Evolutionary conservation across 1,140 invertebrate genomes (phyloP).

Genomic region (Heliothis virescens): DNA sequence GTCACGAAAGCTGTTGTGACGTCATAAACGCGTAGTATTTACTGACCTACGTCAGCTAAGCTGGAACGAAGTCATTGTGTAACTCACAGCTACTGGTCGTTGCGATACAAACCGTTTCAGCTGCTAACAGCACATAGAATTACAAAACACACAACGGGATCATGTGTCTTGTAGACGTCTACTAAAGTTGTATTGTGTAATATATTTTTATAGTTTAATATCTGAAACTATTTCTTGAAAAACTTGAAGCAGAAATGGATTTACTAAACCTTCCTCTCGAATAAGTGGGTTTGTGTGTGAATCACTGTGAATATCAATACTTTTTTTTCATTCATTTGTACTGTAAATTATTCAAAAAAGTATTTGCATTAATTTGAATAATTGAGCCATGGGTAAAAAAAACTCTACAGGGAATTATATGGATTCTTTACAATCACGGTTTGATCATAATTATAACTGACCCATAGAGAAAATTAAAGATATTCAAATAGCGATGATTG

Average conservation of each 20-base stretch:
- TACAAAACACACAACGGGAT: constrained; percentile 2
- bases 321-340: neutral
- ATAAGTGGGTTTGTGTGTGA: too few species aligned
- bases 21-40: neutral
- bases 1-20: neutral
- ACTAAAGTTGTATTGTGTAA: constrained; percentile 6
- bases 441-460: neutral
- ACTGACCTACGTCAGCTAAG: constrained; percentile 3
- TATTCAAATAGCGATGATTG: neutral
- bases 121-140: neutral
- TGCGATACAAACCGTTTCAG: constrained; percentile 11
- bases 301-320: neutral
- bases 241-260: too few species aligned
- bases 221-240: neutral
- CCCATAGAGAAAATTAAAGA: neutral
- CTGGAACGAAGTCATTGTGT: constrained; percentile 4
- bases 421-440: neutral
- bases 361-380: neutral
- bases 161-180: neutral
- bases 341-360: neutral
- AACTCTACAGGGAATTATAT: neutral
- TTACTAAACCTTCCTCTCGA: too few species aligned
- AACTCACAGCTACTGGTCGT: neutral
- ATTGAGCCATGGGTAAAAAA: neutral
- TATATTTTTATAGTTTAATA: neutral